Conservation (phyloP, 2,113 vertebrate species). For the Hystrix cristata region DNA sequence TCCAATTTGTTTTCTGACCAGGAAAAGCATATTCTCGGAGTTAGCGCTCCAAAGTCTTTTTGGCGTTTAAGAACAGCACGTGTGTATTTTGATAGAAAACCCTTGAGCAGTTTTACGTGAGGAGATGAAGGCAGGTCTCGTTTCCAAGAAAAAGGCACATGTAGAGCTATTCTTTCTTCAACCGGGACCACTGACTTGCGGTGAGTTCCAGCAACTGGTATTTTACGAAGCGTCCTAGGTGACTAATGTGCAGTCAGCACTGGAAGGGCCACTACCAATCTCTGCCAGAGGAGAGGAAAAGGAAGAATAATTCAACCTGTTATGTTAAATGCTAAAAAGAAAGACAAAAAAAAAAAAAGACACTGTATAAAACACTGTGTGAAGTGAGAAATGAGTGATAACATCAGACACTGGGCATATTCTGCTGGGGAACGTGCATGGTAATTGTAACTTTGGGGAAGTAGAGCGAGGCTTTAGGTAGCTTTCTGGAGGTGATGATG, state of each 20-base stretch:
- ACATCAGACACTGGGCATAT: background rate
- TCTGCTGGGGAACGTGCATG: background rate
- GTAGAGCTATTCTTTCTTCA: background rate
- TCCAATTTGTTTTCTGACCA: background rate
- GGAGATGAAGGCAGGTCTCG: background rate
- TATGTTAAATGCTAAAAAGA: background rate
- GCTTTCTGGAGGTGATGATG: background rate
- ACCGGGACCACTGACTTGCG: background rate
- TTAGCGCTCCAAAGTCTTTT: background rate
- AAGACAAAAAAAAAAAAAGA: too few relatives aligned
- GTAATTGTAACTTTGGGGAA: background rate
- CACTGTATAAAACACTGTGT: background rate
- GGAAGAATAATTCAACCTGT: background rate
- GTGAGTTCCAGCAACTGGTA: background rate
- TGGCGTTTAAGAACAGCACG: background rate
- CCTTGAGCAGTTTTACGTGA: constrained; percentile 3
- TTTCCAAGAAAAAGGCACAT: background rate
- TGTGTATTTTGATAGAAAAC: background rate
- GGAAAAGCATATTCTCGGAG: background rate
- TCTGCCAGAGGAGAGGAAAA: background rate
- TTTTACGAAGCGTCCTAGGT: background rate
- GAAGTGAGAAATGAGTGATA: background rate
- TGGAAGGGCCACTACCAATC: background rate
- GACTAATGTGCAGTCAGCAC: background rate
- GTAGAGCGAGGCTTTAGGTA: background rate